A percentile compares a stretch with the other conserved stretches of the same genome.
Evolutionary conservation across 2,113 vertebrate genomes (phyloP).

Genomic region (Oceanodroma tethys): DNA sequence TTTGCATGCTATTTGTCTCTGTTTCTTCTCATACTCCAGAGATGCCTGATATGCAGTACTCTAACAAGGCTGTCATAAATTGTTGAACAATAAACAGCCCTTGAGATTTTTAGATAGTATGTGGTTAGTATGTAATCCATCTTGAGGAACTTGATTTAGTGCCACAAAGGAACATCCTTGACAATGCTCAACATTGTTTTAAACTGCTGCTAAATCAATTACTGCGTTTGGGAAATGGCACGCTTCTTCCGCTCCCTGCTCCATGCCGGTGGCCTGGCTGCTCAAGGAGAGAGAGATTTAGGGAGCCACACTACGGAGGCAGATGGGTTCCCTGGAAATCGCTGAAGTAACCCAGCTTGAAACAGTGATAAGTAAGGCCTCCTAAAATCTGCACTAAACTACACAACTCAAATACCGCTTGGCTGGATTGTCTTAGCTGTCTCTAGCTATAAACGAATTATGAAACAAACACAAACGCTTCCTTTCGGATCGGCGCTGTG

Average conservation of each 20-base stretch:
- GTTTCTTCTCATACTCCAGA: slow-evolving; percentile 67
- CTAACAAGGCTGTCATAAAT: slow-evolving; percentile 77
- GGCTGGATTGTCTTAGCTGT: neutral
- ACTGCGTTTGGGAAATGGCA: slow-evolving; percentile 38
- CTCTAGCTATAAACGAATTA: neutral
- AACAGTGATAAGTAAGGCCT: neutral
- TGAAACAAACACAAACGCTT: neutral
- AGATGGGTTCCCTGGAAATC: slow-evolving; percentile 16
- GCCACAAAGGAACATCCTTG: slow-evolving; percentile 61
- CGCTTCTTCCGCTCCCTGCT: neutral
- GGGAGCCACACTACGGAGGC: neutral
- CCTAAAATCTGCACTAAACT: neutral
- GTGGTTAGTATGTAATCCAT: slow-evolving; percentile 72
- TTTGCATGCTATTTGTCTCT: slow-evolving; percentile 73
- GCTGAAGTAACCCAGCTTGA: neutral
- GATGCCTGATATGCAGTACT: slow-evolving; percentile 66
- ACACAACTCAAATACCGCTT: neutral
- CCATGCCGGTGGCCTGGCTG: neutral
- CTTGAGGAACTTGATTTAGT: slow-evolving; percentile 74
- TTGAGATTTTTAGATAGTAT: slow-evolving; percentile 73
- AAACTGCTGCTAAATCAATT: slow-evolving; percentile 81
- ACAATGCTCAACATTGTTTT: slow-evolving; percentile 73
- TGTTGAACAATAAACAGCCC: slow-evolving; percentile 72
- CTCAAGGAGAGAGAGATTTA: slow-evolving; percentile 32
- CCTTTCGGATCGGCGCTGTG: neutral